phyloP scores from a whole-genome alignment of 1,140 invertebrate genomes.

The Callitettix versicolor region DNA sequence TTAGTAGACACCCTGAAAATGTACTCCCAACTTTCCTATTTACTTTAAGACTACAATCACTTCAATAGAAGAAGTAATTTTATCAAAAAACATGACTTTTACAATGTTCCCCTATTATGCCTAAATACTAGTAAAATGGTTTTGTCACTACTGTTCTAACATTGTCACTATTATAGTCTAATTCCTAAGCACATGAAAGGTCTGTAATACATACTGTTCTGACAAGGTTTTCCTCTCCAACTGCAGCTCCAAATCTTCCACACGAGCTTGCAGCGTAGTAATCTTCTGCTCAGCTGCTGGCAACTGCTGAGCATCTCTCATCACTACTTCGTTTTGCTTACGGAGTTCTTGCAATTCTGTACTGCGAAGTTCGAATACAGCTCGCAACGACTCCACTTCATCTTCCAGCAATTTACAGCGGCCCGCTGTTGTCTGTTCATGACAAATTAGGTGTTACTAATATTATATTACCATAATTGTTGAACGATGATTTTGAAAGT shows the following conservation, averaged over 20 bases:
- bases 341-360: slow-evolving; percentile 57
- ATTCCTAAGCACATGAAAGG: too few relatives aligned
- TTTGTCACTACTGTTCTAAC: too few relatives aligned
- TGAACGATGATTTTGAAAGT: too few relatives aligned
- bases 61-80: too few relatives aligned
- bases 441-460: slow-evolving; percentile 16
- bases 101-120: too few relatives aligned
- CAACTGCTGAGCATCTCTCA: slow-evolving; percentile 42
- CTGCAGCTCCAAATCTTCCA: slow-evolving; percentile 57
- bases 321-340: slow-evolving; percentile 45
- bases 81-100: too few relatives aligned
- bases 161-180: too few relatives aligned
- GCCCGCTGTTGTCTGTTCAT: slow-evolving; percentile 32
- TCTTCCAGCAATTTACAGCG: slow-evolving; percentile 37
- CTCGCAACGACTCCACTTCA: slow-evolving; percentile 61
- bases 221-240: slow-evolving; percentile 43
- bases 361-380: slow-evolving; percentile 63
- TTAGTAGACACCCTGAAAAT: too few relatives aligned
- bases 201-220: slow-evolving; percentile 40
- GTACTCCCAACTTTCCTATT: too few relatives aligned
- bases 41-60: too few relatives aligned
- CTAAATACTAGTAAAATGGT: too few relatives aligned
- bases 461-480: too few relatives aligned
- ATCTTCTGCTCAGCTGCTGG: slow-evolving; percentile 41
- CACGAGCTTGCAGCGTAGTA: slow-evolving; percentile 46